Conservation (phyloP, 2,888 invertebrate species). For the Drosophila atroscutellata region DNA sequence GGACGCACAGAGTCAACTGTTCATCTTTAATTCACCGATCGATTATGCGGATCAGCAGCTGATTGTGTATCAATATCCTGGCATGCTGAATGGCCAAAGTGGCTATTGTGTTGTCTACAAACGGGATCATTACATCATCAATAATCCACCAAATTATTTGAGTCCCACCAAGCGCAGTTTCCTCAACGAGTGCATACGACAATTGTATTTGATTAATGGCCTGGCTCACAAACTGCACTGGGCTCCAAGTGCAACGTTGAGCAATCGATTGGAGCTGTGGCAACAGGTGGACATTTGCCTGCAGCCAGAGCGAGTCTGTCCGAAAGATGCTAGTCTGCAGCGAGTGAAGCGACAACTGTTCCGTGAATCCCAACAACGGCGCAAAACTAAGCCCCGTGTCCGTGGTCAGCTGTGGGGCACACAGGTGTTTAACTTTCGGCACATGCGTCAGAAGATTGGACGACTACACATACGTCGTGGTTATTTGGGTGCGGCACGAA, state of each 20-base stretch:
- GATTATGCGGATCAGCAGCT: conserved; percentile 56
- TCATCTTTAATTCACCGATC: conserved; percentile 61
- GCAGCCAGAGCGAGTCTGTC: conserved; percentile 31
- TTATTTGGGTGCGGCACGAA: conserved; percentile 54
- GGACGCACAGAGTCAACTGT: conserved; percentile 50
- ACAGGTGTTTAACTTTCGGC: conserved; percentile 49
- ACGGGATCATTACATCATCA: conserved; percentile 59
- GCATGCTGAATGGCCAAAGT: conserved; percentile 11
- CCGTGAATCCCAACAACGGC: conserved; percentile 40
- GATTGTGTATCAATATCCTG: conserved; percentile 54
- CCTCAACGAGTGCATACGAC: conserved; percentile 73
- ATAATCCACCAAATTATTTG: conserved; percentile 56
- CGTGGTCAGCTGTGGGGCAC: conserved; percentile 50
- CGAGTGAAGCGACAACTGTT: conserved; percentile 75
- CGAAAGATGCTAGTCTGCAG: conserved; percentile 32
- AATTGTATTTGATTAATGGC: conserved; percentile 65
- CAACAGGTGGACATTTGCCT: conserved; percentile 63
- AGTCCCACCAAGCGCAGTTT: conserved; percentile 66
- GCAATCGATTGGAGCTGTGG: conserved; percentile 51
- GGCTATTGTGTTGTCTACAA: conserved; percentile 68
- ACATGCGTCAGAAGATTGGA: conserved; percentile 55
- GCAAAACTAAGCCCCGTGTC: conserved; percentile 45
- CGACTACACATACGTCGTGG: conserved; percentile 50
- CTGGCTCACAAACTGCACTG: conserved; percentile 46
- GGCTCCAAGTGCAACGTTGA: conserved; percentile 28